Base-by-base conservation (phyloP, 2,113 vertebrate genomes). In the Marmota flaviventris region DNA sequence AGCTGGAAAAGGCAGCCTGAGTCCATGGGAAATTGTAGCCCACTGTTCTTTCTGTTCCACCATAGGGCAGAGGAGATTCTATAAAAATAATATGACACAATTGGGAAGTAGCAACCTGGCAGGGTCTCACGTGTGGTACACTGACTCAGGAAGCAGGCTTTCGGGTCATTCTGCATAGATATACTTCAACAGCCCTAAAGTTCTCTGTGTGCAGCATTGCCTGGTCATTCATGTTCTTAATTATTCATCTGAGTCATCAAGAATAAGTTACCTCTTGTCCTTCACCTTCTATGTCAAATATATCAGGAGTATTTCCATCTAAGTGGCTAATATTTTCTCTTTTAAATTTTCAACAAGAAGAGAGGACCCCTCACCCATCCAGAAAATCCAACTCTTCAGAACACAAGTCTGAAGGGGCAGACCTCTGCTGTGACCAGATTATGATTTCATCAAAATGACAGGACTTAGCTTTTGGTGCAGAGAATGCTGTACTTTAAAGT, bases 231-330 rank as follows among this genome's bases (percentile, higher is more conserved):
- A 22, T 53, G 34, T 34, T 95, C 32, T 17, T 94, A 85, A 95
- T 95, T 78, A 72, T 65, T 85, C 88, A 67, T 56, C 18, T 85
- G 89, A 84, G 58, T 90, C 92, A 92, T 92, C 84, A 96, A 69
- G 76, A 72, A 96, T 93, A 76, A 45, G 12, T 95, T 77, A 92
- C 51, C 39, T 24, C 87, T 39, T 63, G 18, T 83, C 48, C 37
- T 65, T 96, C 51, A 77, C 32, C 10, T 22, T 70, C 37, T 81
- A 2, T 91, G 25, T 81, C 72, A 89, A 89, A 72, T 84, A 22
- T 4, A 34, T 83, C 34, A 67, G 48, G 48, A 37, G 34, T 94
- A 72, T 63, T 95, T 90, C 5, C 45, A 89, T 96, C 29, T 32
- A 73, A 72, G 25, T 81, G 39, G 20, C n/a, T 92, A 25, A 53